Base-by-base conservation (phyloP, 1,140 invertebrate genomes). In the Papilio polytes region DNA sequence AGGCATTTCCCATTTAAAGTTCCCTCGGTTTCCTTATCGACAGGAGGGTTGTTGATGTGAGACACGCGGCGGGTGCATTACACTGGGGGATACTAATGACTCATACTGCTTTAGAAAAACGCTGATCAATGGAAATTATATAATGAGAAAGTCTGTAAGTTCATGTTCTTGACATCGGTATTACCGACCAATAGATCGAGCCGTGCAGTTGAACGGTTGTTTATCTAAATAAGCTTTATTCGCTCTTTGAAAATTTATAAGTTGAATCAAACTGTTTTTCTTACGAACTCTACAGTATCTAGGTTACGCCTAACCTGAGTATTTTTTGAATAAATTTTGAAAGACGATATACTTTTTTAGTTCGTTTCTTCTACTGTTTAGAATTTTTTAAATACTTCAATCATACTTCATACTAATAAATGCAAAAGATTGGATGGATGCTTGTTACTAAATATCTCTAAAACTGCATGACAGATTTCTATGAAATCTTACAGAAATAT, bases 1-100 rank as follows among this genome's bases (percentile, higher is more conserved):
- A 92, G 89, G 86, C 89, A 88, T 91, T 91, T 92, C 90, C 91
- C 90, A 90, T 94, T 94, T 90, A 89, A 92, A 88, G 90, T 92
- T 88, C 91, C 91, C 90, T 89, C 86, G 85, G 85, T 85, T 91
- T 90, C 88, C 88, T 93, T 92, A 90, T 90, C 89, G 88, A 87
- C 82, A 80, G 85, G 87, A 87, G 91, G 89, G 90, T 88, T 73
- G 80, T 73, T 66, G 83, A 86, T 83, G 87, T 85, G 83, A 85
- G 85, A 84, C 85, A 87, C 83, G 83, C 80, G 74, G 77, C 83
- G 85, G 80, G 59, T 85, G 84, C 84, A 83, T 85, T 81, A 81
- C 85, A 82, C 74, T 82, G 83, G 84, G 89, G 86, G 85, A 76
- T 80, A 72, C 84, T 82, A 89, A 90, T 91, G 91, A 93, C 84